Evolutionary conservation across 2,113 vertebrate species (phyloP).

Genomic region (Helogale parvula): DNA sequence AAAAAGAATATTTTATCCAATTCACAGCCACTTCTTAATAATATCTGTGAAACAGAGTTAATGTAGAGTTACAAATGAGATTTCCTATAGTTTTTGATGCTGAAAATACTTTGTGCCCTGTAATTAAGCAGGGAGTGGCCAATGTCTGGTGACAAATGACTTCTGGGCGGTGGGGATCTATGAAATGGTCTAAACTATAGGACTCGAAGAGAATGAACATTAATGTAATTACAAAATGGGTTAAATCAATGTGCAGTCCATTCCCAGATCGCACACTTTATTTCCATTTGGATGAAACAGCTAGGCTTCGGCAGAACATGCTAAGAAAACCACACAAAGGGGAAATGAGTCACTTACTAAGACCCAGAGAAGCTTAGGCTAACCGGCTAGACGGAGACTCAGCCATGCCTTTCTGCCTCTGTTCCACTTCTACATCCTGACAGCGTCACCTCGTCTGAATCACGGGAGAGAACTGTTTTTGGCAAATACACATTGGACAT

Average conservation of each 20-base stretch:
- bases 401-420: neutral
- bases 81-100: neutral
- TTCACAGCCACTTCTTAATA: slow-evolving; percentile 26
- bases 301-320: neutral
- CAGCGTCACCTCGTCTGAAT: slow-evolving; percentile 65
- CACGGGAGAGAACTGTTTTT: slow-evolving; percentile 52
- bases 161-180: neutral
- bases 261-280: neutral
- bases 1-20: slow-evolving; percentile 53
- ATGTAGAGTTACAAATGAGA: neutral
- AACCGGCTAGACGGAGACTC: neutral
- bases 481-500: slow-evolving; percentile 13
- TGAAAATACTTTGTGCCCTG: slow-evolving; percentile 3
- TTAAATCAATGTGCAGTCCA: neutral
- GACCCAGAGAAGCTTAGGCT: slow-evolving; percentile 60
- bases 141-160: neutral
- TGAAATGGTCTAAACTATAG: neutral
- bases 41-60: neutral
- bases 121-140: fast-evolving
- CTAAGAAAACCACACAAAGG: slow-evolving; percentile 51
- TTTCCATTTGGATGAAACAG: slow-evolving; percentile 14
- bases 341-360: slow-evolving; percentile 75
- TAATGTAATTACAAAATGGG: neutral
- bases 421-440: slow-evolving; percentile 22
- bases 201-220: neutral